Evolutionary conservation across 2,888 invertebrate genomes (phyloP).

Genomic region (Proisotoma minuta): DNA sequence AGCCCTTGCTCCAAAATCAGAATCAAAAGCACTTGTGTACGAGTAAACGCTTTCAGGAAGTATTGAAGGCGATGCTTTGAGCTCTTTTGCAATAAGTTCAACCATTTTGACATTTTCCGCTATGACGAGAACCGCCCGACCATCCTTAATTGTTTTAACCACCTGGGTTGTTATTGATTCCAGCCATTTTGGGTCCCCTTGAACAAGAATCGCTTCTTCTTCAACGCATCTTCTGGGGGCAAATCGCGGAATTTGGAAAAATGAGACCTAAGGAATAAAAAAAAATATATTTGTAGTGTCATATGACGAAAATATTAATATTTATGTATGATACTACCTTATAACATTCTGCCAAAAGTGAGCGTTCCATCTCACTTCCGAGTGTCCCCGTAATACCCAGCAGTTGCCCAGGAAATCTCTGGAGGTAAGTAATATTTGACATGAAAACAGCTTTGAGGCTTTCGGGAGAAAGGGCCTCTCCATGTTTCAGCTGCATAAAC

Average conservation of each 20-base stretch:
- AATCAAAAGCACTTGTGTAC: neutral
- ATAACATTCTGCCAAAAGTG: conserved; percentile 48
- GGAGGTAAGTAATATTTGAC: conserved; percentile 50
- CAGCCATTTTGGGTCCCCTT: neutral
- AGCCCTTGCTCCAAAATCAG: neutral
- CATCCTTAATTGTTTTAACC: neutral
- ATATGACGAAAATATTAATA: no score
- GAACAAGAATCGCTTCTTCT: neutral
- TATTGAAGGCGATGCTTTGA: neutral
- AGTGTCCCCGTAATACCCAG: conserved; percentile 52
- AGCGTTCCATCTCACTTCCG: conserved; percentile 49
- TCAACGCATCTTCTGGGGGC: conserved; percentile 2
- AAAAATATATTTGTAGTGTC: no score
- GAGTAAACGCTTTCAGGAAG: conserved; percentile 12
- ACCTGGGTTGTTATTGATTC: neutral
- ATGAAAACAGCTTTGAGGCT: conserved; percentile 51
- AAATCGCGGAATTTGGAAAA: conserved; percentile 48
- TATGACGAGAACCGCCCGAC: conserved; percentile 48
- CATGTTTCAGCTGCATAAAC: conserved; percentile 52
- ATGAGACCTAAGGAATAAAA: no score
- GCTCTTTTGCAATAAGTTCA: conserved; percentile 33
- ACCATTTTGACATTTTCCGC: conserved; percentile 38
- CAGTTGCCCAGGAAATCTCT: conserved; percentile 45
- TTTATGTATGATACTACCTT: no score
- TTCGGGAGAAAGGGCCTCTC: conserved; percentile 48